phyloP scores from a whole-genome alignment of 2,888 invertebrate species.

The Noctua comes region DNA sequence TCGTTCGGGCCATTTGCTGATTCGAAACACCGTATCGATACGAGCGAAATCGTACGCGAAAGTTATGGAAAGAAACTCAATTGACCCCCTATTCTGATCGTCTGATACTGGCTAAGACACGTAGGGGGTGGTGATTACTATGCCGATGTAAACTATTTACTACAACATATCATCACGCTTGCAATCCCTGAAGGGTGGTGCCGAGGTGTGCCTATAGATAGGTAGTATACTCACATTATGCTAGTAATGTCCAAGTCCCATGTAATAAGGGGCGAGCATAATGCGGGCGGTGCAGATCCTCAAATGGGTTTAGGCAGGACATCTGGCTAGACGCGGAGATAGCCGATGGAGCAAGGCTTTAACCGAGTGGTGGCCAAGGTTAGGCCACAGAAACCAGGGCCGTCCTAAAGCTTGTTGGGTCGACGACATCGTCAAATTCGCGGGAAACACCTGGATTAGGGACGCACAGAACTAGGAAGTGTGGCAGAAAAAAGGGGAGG shows the following conservation, averaged over 20 bases:
- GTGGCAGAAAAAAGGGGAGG: no score
- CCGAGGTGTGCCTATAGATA: neutral
- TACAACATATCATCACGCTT: neutral
- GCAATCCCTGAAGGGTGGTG: neutral
- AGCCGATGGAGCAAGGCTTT: no score
- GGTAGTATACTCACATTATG: neutral
- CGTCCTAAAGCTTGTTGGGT: no score
- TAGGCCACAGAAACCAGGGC: no score
- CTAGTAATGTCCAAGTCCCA: neutral
- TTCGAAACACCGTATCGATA: conserved; percentile 63
- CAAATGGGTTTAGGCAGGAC: no score
- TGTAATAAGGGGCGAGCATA: neutral
- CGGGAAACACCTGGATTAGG: no score
- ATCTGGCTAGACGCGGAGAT: no score
- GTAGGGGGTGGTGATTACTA: conserved; percentile 6
- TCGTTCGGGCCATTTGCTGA: conserved; percentile 68
- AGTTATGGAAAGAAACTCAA: conserved; percentile 70
- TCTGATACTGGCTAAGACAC: conserved; percentile 11
- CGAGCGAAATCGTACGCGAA: conserved; percentile 63
- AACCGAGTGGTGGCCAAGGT: no score
- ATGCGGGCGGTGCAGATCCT: no score
- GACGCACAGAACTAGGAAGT: no score
- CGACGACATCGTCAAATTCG: no score
- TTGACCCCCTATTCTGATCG: conserved; percentile 53
- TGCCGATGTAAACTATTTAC: neutral